These are phyloP conservation scores for Eulemur coronatus DNA, from an alignment of 2,797 vertebrate genomes.

Conservation along the genomic window DNA sequence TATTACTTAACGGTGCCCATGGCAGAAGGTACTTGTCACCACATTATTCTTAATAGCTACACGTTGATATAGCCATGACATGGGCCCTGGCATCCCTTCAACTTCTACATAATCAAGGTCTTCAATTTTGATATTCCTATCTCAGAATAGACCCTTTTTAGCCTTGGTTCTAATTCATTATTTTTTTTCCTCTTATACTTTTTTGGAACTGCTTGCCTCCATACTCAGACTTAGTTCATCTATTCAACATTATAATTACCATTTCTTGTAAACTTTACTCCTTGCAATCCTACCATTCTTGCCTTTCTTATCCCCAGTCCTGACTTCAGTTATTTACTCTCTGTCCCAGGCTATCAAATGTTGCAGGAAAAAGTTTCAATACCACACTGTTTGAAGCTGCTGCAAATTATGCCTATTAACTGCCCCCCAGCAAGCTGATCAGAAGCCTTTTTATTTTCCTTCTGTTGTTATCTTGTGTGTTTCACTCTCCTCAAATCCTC, in stretches of 20 bases:
- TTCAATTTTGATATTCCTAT: neutral
- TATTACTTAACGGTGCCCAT: neutral
- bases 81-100: neutral
- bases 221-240: neutral
- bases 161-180: neutral
- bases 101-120: neutral
- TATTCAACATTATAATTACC: neutral
- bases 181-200: neutral
- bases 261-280: neutral
- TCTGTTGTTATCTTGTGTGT: neutral
- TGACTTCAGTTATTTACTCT: neutral
- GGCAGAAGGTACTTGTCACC: neutral
- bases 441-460: neutral
- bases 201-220: neutral
- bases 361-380: neutral
- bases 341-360: neutral
- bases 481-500: neutral
- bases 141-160: neutral
- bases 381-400: neutral
- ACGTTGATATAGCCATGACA: neutral
- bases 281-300: neutral
- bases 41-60: neutral
- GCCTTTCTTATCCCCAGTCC: neutral
- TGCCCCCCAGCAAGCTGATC: neutral
- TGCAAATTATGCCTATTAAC: constrained; percentile 14